Evolutionary conservation across 2,888 invertebrate genomes (phyloP).

Genomic region (Embidobia sp.): DNA sequence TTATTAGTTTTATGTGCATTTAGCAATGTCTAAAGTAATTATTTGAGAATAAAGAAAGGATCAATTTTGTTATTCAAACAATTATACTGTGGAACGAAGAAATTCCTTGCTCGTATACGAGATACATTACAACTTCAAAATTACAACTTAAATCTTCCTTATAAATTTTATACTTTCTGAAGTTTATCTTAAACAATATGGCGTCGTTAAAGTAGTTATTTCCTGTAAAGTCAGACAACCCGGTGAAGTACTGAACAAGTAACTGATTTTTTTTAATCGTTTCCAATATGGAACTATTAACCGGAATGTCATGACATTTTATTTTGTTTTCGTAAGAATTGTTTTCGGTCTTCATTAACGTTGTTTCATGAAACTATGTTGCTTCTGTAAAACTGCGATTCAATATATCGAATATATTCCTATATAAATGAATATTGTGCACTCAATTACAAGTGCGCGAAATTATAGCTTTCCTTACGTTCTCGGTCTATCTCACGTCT

Average conservation of each 20-base stretch:
- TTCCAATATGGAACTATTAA: constrained; percentile 27
- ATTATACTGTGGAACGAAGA: too few species aligned
- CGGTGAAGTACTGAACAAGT: constrained; percentile 35
- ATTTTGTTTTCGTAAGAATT: constrained; percentile 1
- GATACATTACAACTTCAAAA: too few species aligned
- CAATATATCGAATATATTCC: too few species aligned
- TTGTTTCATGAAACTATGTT: not conserved
- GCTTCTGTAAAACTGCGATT: not conserved
- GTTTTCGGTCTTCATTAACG: not conserved
- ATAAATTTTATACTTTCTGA: too few species aligned
- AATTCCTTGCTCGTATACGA: too few species aligned
- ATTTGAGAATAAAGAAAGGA: too few species aligned
- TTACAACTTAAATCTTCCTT: too few species aligned
- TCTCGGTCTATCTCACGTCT: not conserved
- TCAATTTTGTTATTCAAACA: too few species aligned
- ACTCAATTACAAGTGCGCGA: not conserved
- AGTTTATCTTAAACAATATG: constrained; percentile 37
- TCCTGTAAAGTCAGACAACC: constrained; percentile 50
- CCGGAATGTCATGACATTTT: constrained; percentile 26
- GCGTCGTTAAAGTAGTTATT: constrained; percentile 51
- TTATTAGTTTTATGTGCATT: too few species aligned
- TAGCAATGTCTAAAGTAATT: too few species aligned
- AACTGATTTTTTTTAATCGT: constrained; percentile 49
- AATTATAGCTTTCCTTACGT: constrained; percentile 2
- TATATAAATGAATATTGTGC: too few species aligned